Conservation (phyloP, 1,140 invertebrate genomes). For the Drosophila bocqueti region DNA sequence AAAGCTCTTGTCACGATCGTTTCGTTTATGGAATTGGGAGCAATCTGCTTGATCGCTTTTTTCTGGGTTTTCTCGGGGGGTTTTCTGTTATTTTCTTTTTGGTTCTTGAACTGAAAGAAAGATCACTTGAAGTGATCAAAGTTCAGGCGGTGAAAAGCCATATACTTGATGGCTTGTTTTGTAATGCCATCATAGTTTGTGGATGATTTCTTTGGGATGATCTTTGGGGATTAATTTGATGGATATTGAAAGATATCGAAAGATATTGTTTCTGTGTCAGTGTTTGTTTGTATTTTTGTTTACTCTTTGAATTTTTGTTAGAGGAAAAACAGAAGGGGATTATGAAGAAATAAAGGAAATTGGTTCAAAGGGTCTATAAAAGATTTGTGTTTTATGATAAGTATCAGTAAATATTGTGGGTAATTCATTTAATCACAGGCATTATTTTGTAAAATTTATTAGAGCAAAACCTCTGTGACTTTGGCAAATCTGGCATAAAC, state of each 20-base stretch:
- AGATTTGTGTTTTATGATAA: too few relatives aligned
- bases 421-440: too few relatives aligned
- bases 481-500: conserved; percentile 5
- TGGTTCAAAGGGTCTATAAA: too few relatives aligned
- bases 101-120: conserved; percentile 3
- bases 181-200: conserved; percentile 8
- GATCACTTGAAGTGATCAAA: conserved; percentile 19
- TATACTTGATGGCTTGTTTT: conserved; percentile 9
- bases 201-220: not conserved
- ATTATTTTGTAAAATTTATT: too few relatives aligned
- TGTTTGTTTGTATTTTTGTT: not conserved
- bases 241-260: not conserved
- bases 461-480: not conserved
- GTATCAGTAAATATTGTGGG: too few relatives aligned
- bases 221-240: not conserved
- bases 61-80: not conserved
- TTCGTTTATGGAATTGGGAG: conserved; percentile 44
- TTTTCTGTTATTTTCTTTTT: not conserved
- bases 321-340: not conserved
- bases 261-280: not conserved
- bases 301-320: not conserved
- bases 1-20: conserved; percentile 51
- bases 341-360: not conserved
- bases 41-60: conserved; percentile 20
- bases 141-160: conserved; percentile 15